Base-by-base conservation (phyloP, 2,888 invertebrate species). In the Nebria salina region DNA sequence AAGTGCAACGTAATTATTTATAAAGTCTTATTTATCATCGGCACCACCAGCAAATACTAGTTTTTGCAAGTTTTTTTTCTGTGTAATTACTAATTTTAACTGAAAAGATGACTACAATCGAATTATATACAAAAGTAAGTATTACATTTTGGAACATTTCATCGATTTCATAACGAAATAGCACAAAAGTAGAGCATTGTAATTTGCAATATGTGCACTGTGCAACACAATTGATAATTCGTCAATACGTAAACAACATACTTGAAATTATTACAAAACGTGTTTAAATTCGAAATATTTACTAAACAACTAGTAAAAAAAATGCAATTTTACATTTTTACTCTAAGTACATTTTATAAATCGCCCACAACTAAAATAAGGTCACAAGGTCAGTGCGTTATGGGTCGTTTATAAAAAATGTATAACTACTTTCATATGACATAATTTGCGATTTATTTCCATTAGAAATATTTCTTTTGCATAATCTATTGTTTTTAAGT, bases 61-160 rank as follows among this genome's bases (percentile, higher is more conserved):
- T 68, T 41, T 66, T 43, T 65, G 72, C 66, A 78, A 66, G 66
- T 78, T 25, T 73, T 78, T 74, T 75, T 43, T 75, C 20, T 20
- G 20, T 20, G 42, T 34, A 15, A 34, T 42, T 15, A 74, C 1
- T 15, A 42, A 9, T 54, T 25, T 41, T 65, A 42, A 41, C 9
- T 13, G 64, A 20, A 25, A 78, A 26, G 41, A 82, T 82, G 82
- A 82, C 82, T 76, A 82, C 82, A 34, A 72, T 78, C 72, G 82
- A 82, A 76, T 76, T 82, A 72, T 82, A 82, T 54, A 82, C 82
- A 15, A 83, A 83, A 83, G 84, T 84, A 83, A 82, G 82, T 76
- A 54, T 15, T 65, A 15, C 26, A 42, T 43, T 73, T 0, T 54
- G 11, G 13, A n/a, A 25, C 25, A 41, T 72, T 54, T 77, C 11